Evolutionary conservation across 2,797 vertebrate species (phyloP).

Genomic region (Moxostoma hubbsi): DNA sequence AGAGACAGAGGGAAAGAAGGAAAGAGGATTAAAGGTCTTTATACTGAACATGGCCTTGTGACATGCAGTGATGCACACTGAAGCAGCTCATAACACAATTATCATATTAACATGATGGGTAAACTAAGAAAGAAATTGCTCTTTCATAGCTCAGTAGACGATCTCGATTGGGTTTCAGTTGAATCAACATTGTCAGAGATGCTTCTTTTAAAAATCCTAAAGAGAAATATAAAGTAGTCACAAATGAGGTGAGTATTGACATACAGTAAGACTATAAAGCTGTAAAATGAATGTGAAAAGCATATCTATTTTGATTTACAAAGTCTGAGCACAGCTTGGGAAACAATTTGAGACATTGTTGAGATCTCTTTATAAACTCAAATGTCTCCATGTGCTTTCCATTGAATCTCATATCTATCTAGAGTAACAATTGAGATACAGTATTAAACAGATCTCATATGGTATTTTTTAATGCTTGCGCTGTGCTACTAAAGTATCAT

Average conservation of each 20-base stretch:
- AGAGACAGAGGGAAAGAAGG: constrained; percentile 25
- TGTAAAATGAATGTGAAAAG: no score
- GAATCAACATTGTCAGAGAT: no score
- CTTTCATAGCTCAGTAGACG: no score
- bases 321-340: no score
- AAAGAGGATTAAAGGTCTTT: constrained; percentile 6
- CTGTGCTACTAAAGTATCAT: constrained; percentile 30
- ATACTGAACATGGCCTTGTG: constrained; percentile 16
- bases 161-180: no score
- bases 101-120: constrained; percentile 1
- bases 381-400: not conserved
- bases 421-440: not conserved
- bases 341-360: no score
- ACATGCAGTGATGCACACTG: not conserved
- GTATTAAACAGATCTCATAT: not conserved
- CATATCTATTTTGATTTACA: no score
- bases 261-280: no score
- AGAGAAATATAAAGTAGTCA: no score
- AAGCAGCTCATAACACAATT: not conserved
- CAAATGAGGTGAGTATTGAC: no score
- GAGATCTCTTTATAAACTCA: no score
- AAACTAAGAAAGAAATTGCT: not conserved
- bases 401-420: not conserved
- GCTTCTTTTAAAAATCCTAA: no score
- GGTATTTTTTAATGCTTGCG: not conserved